These are phyloP conservation scores for Chydorus sphaericus DNA, from an alignment of 2,888 invertebrate species.

Conservation along the genomic window DNA sequence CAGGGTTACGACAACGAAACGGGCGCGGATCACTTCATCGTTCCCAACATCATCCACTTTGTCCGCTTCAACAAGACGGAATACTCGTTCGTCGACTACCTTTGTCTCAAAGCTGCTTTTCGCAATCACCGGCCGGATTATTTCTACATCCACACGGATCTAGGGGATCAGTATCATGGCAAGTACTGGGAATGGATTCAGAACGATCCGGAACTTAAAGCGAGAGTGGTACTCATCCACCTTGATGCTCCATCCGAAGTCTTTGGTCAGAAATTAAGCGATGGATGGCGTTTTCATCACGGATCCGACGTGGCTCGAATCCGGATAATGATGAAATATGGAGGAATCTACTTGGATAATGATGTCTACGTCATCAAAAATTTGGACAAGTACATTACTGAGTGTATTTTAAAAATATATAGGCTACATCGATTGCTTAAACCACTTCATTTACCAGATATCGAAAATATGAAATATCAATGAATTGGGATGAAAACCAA, in stretches of 20 bases:
- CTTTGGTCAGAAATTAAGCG: conserved; percentile 20
- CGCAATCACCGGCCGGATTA: conserved; percentile 12
- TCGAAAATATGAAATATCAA: conserved; percentile 24
- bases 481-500: conserved; percentile 24
- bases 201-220: not conserved
- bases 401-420: no score
- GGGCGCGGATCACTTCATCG: conserved; percentile 18
- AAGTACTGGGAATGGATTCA: conserved; percentile 20
- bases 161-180: conserved; percentile 17
- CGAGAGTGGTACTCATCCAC: conserved; percentile 1
- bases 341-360: conserved; percentile 27
- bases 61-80: conserved; percentile 17
- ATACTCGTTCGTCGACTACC: conserved; percentile 20
- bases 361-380: conserved; percentile 25
- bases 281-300: conserved; percentile 18
- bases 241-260: conserved; percentile 6
- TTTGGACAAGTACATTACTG: no score
- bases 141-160: conserved; percentile 11
- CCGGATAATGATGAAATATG: conserved; percentile 23
- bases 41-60: conserved; percentile 14
- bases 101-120: conserved; percentile 21
- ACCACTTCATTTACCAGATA: no score
- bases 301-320: conserved; percentile 19
- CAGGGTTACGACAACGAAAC: no score
- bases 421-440: no score